These are phyloP conservation scores for Anaspis maculata DNA, from an alignment of 2,888 invertebrate species.

Conservation along the genomic window DNA sequence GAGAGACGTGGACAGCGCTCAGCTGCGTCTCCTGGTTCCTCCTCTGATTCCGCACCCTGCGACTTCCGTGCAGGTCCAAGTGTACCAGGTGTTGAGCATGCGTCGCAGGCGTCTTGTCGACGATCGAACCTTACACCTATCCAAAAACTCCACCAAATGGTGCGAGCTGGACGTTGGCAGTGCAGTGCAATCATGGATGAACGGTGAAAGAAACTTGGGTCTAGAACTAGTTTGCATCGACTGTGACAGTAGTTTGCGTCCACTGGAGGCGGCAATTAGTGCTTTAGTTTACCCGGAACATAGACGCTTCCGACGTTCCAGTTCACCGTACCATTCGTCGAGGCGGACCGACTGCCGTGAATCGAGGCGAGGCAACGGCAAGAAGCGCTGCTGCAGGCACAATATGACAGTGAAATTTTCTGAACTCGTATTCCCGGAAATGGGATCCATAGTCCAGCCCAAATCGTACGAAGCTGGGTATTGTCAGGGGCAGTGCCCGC, in stretches of 20 bases:
- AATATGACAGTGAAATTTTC: conserved; percentile 58
- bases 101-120: conserved; percentile 38
- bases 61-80: conserved; percentile 27
- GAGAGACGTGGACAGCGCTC: conserved; percentile 43
- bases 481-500: conserved; percentile 62
- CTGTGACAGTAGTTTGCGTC: conserved; percentile 39
- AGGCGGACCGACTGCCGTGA: conserved; percentile 47
- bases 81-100: conserved; percentile 39
- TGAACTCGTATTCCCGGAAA: conserved; percentile 46
- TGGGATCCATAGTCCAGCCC: conserved; percentile 59
- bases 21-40: conserved; percentile 41
- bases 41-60: conserved; percentile 15
- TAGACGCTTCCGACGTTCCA: conserved; percentile 26
- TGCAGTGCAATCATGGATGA: conserved; percentile 45
- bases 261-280: conserved; percentile 34
- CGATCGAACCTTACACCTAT: conserved; percentile 36
- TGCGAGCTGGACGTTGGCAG: conserved; percentile 52
- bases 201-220: conserved; percentile 43
- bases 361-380: conserved; percentile 38
- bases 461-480: conserved; percentile 62
- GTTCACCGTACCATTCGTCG: conserved; percentile 31
- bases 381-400: conserved; percentile 56
- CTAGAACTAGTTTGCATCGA: conserved; percentile 48
- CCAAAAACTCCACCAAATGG: conserved; percentile 45
- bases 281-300: conserved; percentile 33